Evolutionary conservation across 2,113 vertebrate species (phyloP), one percentile per base, ranked within the genome.

Genomic region (Orthonyx spaldingii): DNA sequence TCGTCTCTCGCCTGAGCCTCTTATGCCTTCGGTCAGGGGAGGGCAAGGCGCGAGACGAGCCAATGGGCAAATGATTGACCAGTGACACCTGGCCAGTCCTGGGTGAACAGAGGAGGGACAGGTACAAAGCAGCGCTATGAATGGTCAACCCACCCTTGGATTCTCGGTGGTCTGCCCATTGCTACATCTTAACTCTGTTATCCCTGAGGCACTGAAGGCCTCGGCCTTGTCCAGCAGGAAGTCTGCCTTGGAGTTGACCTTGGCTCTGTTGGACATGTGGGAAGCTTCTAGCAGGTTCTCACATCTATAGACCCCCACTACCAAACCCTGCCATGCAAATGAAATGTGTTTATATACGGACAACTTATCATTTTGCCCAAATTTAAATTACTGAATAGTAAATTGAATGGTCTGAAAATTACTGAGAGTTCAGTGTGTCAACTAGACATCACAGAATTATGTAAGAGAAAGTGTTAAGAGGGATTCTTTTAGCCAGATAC

Each of bases 291-390:
- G 46, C n/a, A 85, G 30, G n/a, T 72, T 80, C 35, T 80, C 60
- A 60, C 11, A 33, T 9, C 18, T 24, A 11, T 12, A 23, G 22
- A 6, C 3, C 4, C 6, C 30, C 15, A 7, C 5, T 14, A 37
- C 23, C 41, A 50, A 75, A 69, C 44, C 24, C 19, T 68, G 23
- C 27, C 23, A 16, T 13, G 16, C 11, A 61, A 39, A 42, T 11
- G 7, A 23, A 37, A 53, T 14, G 16, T 0, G 1, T 46, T 28
- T 61, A 21, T 47, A 37, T 35, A 63, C 2, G 1, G 13, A 42
- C 14, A 64, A 37, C 14, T 84, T 87, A 22, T 2, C 1, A 21
- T 78, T 91, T 82, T 57, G 21, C 66, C 39, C 16, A 37, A 44
- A 79, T 87, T 76, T 56, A 50, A 60, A n/a, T 30, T 79, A 32